These are phyloP conservation scores for Nasonovia ribisnigri DNA, from an alignment of 2,888 invertebrate genomes.

Conservation along the genomic window DNA sequence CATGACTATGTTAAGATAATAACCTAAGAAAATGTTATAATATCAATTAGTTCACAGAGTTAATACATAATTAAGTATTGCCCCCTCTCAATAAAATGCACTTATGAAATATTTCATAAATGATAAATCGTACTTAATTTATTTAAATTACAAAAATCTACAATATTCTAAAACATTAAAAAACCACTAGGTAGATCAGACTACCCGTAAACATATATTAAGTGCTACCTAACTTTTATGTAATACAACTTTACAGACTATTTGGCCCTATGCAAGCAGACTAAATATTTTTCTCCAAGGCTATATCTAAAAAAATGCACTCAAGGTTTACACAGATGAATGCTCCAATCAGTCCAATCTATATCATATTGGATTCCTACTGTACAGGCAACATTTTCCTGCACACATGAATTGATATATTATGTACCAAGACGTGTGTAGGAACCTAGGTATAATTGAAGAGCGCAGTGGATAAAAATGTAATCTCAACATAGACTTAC, in stretches of 20 bases:
- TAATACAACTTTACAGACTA: neutral
- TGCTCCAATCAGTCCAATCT: neutral
- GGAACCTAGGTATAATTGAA: neutral
- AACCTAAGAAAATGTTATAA: neutral
- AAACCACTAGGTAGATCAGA: neutral
- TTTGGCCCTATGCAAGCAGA: neutral
- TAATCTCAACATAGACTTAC: constrained; percentile 69
- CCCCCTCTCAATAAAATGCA: neutral
- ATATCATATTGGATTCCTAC: neutral
- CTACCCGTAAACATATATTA: neutral
- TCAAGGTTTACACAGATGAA: neutral
- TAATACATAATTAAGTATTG: neutral
- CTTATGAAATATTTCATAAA: neutral
- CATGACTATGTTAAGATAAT: neutral
- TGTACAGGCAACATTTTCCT: neutral
- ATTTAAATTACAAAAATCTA: neutral
- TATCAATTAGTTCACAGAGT: constrained; percentile 20
- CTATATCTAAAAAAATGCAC: neutral
- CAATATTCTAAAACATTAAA: neutral
- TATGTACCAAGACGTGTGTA: neutral
- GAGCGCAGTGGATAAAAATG: neutral
- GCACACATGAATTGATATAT: neutral
- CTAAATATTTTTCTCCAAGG: neutral
- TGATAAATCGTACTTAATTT: neutral
- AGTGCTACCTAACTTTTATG: neutral